Conservation (phyloP, 2,797 vertebrate genomes). For the Cyclura pinguis region DNA sequence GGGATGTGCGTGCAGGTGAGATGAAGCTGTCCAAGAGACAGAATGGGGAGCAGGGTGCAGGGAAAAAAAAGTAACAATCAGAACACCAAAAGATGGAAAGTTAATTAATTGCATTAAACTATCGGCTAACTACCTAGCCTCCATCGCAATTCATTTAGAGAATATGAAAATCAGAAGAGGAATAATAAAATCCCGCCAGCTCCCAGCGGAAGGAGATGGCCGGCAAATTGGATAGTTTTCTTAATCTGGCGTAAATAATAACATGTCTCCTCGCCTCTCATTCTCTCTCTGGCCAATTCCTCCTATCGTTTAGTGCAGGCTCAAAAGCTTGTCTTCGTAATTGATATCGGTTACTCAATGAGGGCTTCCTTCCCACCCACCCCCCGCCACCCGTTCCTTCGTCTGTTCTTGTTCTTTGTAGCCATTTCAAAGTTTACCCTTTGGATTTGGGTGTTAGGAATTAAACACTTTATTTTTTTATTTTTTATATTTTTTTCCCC, state of each 20-base stretch:
- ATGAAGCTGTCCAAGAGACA: conserved; percentile 36
- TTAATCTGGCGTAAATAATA: conserved; percentile 94
- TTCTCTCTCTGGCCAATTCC: conserved; percentile 84
- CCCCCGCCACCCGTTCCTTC: conserved; percentile 61
- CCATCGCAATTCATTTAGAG: conserved; percentile 86
- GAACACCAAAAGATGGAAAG: conserved; percentile 77
- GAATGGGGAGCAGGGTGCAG: background rate
- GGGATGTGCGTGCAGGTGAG: background rate
- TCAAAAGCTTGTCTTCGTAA: conserved; percentile 82
- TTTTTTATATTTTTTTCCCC: background rate
- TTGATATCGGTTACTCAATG: conserved; percentile 83
- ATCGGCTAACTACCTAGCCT: conserved; percentile 85
- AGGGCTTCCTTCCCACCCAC: conserved; percentile 74
- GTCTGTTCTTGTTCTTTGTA: conserved; percentile 76
- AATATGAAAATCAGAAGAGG: conserved; percentile 86
- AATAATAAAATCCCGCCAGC: conserved; percentile 85
- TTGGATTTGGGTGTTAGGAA: conserved; percentile 24
- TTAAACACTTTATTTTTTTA: background rate
- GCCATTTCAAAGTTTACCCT: conserved; percentile 76
- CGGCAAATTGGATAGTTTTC: conserved; percentile 85
- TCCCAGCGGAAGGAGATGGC: conserved; percentile 83
- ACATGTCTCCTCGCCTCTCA: conserved; percentile 79
- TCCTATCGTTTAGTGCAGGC: conserved; percentile 87
- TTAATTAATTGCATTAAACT: conserved; percentile 89
- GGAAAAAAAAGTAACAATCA: background rate